Evolutionary conservation across 1,140 invertebrate genomes (phyloP).

Genomic region (Aphelenchoides avenae): DNA sequence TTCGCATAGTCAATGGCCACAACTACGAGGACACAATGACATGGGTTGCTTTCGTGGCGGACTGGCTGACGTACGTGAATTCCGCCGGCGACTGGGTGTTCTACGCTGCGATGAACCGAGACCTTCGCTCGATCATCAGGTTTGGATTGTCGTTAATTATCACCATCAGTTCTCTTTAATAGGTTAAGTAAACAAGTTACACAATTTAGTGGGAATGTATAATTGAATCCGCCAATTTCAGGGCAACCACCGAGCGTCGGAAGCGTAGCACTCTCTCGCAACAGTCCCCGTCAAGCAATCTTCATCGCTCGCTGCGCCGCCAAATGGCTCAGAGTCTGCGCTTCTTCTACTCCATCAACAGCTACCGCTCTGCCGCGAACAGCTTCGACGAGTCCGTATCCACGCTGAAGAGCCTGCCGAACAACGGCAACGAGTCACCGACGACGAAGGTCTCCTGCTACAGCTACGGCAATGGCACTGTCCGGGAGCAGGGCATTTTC

Average conservation of each 20-base stretch:
- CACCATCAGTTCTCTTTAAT: constrained; percentile 12
- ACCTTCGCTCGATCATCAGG: constrained; percentile 57
- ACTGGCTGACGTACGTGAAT: constrained; percentile 55
- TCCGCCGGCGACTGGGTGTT: constrained; percentile 58
- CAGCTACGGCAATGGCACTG: neutral
- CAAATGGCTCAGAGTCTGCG: constrained; percentile 44
- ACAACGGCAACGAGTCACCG: constrained; percentile 6
- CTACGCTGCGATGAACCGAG: constrained; percentile 55
- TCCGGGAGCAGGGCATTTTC: constrained; percentile 22
- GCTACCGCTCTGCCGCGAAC: constrained; percentile 32
- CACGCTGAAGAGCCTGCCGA: constrained; percentile 2
- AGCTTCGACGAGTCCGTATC: constrained; percentile 22
- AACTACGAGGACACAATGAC: constrained; percentile 6
- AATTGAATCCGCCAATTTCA: constrained; percentile 17
- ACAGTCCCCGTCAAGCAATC: constrained; percentile 32
- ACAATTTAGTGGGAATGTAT: constrained; percentile 1
- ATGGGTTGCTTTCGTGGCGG: constrained; percentile 48
- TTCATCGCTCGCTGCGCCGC: constrained; percentile 36
- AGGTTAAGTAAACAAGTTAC: neutral
- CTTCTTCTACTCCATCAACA: constrained; percentile 50
- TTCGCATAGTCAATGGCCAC: constrained; percentile 1
- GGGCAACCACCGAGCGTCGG: constrained; percentile 36
- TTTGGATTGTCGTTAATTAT: constrained; percentile 27
- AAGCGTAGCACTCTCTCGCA: constrained; percentile 46
- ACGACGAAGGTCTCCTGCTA: constrained; percentile 8